These are phyloP conservation scores for Eremobia ochroleuca DNA, from an alignment of 2,888 invertebrate species.

Conservation along the genomic window DNA sequence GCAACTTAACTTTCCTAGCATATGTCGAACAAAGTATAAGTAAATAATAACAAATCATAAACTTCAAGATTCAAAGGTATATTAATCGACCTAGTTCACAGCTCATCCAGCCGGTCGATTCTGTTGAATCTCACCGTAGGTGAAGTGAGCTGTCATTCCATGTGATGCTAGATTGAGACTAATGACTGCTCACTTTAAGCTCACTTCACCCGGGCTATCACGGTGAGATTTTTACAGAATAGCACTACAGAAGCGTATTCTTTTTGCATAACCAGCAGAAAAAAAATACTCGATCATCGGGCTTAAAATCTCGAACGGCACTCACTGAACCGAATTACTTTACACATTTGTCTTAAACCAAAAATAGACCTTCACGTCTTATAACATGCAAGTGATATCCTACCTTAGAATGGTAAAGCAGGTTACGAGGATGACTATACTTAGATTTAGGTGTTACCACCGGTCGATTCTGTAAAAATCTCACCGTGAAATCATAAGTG, in stretches of 20 bases:
- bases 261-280: slow-evolving; percentile 31
- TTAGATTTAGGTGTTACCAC: not conserved
- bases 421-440: not conserved
- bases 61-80: slow-evolving; percentile 4
- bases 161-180: no score
- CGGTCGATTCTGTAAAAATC: no score
- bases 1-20: not conserved
- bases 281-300: slow-evolving; percentile 27
- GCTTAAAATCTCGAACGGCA: slow-evolving; percentile 28
- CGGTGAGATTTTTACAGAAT: no score
- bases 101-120: no score
- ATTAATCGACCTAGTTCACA: slow-evolving; percentile 32
- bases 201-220: no score
- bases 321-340: slow-evolving; percentile 49
- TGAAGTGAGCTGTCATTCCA: no score
- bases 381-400: not conserved
- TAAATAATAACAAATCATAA: not conserved
- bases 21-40: not conserved
- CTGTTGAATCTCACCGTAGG: no score
- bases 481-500: no score
- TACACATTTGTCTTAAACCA: slow-evolving; percentile 3
- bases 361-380: not conserved
- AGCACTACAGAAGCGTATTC: slow-evolving; percentile 8
- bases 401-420: not conserved
- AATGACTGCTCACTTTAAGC: no score